Evolutionary conservation across 2,113 vertebrate genomes (phyloP), one percentile per base, ranked within the genome.

Genomic region (Misgurnus anguillicaudatus): DNA sequence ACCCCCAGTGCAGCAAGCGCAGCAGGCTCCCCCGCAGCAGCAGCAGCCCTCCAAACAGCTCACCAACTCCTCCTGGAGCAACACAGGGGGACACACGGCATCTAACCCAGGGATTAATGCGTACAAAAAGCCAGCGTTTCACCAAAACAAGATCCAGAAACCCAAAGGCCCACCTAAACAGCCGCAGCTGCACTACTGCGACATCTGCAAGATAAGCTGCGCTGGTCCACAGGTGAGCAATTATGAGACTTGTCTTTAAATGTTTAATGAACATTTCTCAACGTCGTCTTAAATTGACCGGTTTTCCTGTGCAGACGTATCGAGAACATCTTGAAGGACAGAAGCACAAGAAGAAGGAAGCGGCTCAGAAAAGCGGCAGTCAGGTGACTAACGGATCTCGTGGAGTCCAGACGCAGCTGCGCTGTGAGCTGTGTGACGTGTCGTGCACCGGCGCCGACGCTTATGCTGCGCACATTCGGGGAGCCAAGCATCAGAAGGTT

Each of bases 181-280:
- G 45, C 89, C 92, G 0, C 92, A 90, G 61, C 89, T 95, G 11
- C 93, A 94, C 86, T 95, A 95, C 89, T 96, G 95, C 57, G 94
- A 95, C 69, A 89, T 95, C 84, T 95, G 95, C 87, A 95, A 93
- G 87, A 94, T 95, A 86, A 95, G 94, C 91, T 96, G 94, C 65
- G 93, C 93, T 1, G 94, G 95, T 3, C 90, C 92, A 5, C 95
- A 95, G 94, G 95, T 96, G 84, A 80, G 87, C 58, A 57, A 0
- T 19, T 8, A 7, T 7, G 53, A 5, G 53, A 55, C 48, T 14
- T 5, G 16, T 14, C 13, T 31, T 31, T 2, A 45, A 45, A 9
- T 0, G 42, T 45, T 45, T 1, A 31, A 31, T 31, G 24, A 31
- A 31, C 24, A 31, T 31, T 31, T 31, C 7, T 45, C 42, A 45